Percentiles rank a stretch among this genome's conserved stretches.
These are phyloP conservation scores for Chloroceryle aenea DNA, from an alignment of 2,113 vertebrate species.

Conservation along the genomic window DNA sequence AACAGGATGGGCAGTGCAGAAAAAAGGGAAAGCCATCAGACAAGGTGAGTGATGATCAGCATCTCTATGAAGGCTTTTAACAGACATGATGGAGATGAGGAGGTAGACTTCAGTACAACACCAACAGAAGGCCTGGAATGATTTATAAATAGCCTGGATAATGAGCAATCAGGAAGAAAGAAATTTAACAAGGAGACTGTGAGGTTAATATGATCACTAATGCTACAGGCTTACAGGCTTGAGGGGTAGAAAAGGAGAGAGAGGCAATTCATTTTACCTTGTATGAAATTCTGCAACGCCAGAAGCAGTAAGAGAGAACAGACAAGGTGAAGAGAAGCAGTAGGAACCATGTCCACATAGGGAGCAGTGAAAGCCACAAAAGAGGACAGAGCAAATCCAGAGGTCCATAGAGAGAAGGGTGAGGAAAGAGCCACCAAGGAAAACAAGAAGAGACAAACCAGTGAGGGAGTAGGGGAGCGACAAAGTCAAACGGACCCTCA, in stretches of 20 bases:
- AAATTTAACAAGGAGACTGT: constrained; percentile 21
- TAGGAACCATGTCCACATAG: background rate
- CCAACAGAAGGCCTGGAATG: background rate
- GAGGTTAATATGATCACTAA: background rate
- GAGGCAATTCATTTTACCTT: background rate
- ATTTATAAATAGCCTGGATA: constrained; percentile 9
- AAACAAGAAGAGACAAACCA: background rate
- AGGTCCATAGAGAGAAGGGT: background rate
- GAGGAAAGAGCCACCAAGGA: background rate
- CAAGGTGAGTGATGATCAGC: background rate
- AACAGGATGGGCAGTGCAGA: background rate
- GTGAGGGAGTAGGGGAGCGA: background rate
- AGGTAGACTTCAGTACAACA: background rate
- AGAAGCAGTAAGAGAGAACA: background rate
- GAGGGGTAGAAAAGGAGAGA: background rate
- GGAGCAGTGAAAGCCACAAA: background rate
- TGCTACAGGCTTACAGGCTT: background rate
- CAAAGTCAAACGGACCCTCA: background rate
- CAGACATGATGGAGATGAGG: background rate
- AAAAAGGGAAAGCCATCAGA: background rate
- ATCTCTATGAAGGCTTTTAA: background rate
- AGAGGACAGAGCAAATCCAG: background rate
- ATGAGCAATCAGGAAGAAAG: constrained; percentile 24
- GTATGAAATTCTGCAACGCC: background rate
- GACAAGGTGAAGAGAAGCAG: background rate